phyloP scores from a whole-genome alignment of 2,888 invertebrate species.

The Fragum whitleyi region DNA sequence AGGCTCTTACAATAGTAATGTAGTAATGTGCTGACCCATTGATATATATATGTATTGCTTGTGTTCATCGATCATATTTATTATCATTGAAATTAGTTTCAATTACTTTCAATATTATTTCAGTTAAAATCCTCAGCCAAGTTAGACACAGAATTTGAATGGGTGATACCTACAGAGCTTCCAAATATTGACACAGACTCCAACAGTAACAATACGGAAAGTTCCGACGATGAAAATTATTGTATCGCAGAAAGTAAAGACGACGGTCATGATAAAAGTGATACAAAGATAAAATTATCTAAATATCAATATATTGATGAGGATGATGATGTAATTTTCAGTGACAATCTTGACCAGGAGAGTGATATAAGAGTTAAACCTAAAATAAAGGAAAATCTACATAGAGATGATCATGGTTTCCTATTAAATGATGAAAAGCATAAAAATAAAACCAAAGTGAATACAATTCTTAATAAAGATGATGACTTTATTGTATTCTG shows the following conservation, averaged over 20 bases:
- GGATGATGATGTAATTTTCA: no score
- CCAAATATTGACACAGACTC: not conserved
- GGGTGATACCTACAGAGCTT: slow-evolving; percentile 6
- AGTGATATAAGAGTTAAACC: not conserved
- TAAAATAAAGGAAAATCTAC: not conserved
- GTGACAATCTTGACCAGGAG: not conserved
- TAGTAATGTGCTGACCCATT: no score
- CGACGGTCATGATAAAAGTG: not conserved
- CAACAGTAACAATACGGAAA: no score
- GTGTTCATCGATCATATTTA: no score
- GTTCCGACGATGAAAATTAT: not conserved
- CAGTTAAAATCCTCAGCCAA: not conserved
- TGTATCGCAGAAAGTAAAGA: not conserved
- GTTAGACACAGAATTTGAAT: slow-evolving; percentile 2
- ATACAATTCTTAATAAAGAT: no score
- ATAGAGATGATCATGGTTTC: not conserved
- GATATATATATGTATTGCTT: no score
- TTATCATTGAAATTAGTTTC: no score
- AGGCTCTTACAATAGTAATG: no score
- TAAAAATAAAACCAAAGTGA: not conserved
- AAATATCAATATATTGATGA: no score
- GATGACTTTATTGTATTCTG: not conserved
- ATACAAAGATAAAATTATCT: no score
- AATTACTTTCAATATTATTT: no score
- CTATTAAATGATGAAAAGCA: not conserved